phyloP scores from a whole-genome alignment of 2,797 vertebrate genomes.

The Cheirogaleus major region DNA sequence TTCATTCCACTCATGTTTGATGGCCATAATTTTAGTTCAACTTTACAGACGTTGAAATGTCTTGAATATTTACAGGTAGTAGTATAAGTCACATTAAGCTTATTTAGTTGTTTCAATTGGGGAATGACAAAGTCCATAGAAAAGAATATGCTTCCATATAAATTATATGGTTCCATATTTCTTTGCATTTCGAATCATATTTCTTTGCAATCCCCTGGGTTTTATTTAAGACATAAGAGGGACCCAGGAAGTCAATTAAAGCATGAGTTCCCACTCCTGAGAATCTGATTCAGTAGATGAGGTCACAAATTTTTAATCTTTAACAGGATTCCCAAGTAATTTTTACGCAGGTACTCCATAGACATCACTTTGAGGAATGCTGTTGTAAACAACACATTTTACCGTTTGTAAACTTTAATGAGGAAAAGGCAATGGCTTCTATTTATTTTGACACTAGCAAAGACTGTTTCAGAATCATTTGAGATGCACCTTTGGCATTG shows the following conservation, averaged over 20 bases:
- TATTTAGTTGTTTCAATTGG: conserved; percentile 44
- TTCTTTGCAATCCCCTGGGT: background rate
- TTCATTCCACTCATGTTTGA: background rate
- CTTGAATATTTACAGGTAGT: background rate
- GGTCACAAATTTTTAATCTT: background rate
- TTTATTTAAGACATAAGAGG: background rate
- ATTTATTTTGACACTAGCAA: background rate
- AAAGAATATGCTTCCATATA: background rate
- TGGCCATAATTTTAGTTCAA: background rate
- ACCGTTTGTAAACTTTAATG: background rate
- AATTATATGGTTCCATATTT: background rate
- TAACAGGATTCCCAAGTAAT: background rate
- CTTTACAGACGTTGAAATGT: background rate
- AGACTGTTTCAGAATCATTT: background rate
- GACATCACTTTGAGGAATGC: background rate
- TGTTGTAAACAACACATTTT: background rate
- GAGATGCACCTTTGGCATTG: fast-evolving
- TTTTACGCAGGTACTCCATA: fast-evolving
- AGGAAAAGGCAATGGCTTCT: background rate
- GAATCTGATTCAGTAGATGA: background rate
- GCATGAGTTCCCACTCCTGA: background rate
- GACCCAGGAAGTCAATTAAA: background rate
- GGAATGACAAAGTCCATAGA: background rate
- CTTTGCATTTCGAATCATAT: background rate
- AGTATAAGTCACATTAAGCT: conserved; percentile 6